Percentiles rank a stretch among this genome's conserved stretches.
These are phyloP conservation scores for Triops cancriformis DNA, from an alignment of 1,140 invertebrate genomes.

Conservation along the genomic window DNA sequence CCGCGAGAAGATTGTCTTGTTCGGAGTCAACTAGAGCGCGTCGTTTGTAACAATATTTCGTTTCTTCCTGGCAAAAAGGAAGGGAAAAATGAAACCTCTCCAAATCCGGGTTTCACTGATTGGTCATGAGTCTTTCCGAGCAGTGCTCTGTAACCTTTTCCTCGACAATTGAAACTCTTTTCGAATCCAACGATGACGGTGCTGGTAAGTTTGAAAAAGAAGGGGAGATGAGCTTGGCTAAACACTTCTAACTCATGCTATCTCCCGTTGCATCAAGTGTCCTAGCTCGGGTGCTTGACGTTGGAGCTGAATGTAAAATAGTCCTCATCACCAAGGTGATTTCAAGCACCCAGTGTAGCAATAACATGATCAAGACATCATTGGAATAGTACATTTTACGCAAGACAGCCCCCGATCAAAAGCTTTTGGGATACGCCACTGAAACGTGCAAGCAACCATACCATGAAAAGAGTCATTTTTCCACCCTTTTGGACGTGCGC, in stretches of 20 bases:
- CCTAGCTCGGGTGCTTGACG: background rate
- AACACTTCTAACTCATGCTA: background rate
- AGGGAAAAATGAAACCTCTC: background rate
- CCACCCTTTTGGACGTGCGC: background rate
- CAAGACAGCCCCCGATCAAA: background rate
- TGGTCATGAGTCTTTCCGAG: background rate
- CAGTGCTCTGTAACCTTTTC: background rate
- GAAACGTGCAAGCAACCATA: background rate
- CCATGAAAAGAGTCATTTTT: background rate
- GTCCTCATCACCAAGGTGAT: constrained; percentile 10
- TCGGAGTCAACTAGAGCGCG: too few relatives aligned
- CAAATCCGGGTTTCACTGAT: background rate
- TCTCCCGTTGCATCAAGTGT: background rate
- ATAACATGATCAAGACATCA: background rate
- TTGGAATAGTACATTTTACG: background rate
- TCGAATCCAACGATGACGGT: background rate
- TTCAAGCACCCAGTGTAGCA: background rate
- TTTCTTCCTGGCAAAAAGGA: too few relatives aligned
- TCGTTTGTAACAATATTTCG: too few relatives aligned
- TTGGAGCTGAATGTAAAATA: background rate
- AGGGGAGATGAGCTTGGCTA: constrained; percentile 5
- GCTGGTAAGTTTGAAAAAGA: background rate
- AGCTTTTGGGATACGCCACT: background rate
- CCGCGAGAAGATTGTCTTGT: too few relatives aligned
- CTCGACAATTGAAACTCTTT: background rate